Base-by-base conservation (phyloP, 2,797 vertebrate species). In the Neostethus bicornis region DNA sequence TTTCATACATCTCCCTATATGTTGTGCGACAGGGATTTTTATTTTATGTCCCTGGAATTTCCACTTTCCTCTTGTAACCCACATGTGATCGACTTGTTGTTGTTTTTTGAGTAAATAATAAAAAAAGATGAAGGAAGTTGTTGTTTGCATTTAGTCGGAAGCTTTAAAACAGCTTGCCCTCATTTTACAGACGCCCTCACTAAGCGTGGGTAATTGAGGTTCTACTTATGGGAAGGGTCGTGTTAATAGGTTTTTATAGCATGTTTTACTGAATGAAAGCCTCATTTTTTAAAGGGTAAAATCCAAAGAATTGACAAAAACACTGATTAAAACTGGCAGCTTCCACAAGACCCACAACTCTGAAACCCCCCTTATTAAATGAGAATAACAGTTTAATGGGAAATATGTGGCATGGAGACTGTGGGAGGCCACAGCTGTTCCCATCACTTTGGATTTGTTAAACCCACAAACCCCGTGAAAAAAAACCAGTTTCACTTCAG, bases 311-410 rank as follows among this genome's bases (percentile, higher is more conserved):
- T n/a, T 8, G 16, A 52, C 39, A 26, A 4, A 12, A 8, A 20
- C 14, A 25, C 3, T 3, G 28, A 31, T 13, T 43, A 35, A 37
- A 0, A 39, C 2, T 66, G 23, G 29, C 13, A 13, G n/a, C 25
- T 25, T 58, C 63, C 39, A 35, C 51, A 19, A 8, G 13, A 49
- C 45, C 32, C 39, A 49, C 19, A 37, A 56, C 31, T 35, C n/a
- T 28, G 50, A 63, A 68, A 49, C 25, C 28, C 48, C 56, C 49
- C 51, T 53, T 46, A 45, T 54, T 50, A 51, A 63, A 59, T 35
- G 5, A 41, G 59, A 47, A 17, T 32, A 23, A 38, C n/a, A 17
- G 4, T 7, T 55, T 68, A 53, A 24, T 3, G 11, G 39, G 63
- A 53, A 50, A 54, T 39, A 12, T 29, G 26, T 14, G 39, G 14